Evolutionary conservation across 2,888 invertebrate species (phyloP).

Genomic region (Eupithecia subumbrata): DNA sequence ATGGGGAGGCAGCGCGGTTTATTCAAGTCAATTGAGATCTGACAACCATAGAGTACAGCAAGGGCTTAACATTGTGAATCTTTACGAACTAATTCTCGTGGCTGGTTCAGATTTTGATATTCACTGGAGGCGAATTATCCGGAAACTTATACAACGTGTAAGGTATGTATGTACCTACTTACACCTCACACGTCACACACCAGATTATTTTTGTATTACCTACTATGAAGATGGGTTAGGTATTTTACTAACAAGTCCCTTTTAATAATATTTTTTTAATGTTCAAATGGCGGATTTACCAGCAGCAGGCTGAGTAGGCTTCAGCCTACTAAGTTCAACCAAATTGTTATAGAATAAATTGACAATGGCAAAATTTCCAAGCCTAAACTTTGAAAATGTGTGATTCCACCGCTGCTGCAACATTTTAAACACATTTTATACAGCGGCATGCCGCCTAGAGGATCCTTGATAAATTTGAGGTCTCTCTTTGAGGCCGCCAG

Average conservation of each 20-base stretch:
- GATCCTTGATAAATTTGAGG: no score
- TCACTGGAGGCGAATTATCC: neutral
- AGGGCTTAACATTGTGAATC: neutral
- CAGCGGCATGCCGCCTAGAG: no score
- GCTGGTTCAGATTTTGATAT: neutral
- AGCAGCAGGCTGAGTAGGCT: no score
- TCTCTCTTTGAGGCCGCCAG: no score
- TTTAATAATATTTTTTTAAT: no score
- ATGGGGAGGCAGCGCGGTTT: neutral
- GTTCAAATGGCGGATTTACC: no score
- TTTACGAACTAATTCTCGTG: neutral
- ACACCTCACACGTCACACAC: neutral
- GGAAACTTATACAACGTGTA: neutral
- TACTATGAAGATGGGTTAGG: neutral
- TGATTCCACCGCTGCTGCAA: no score
- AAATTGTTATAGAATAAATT: no score
- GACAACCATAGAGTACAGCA: constrained; percentile 4
- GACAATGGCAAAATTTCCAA: no score
- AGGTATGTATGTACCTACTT: neutral
- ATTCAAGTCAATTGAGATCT: constrained; percentile 16
- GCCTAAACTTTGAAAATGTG: no score
- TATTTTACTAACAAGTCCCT: neutral
- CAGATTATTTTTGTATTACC: neutral
- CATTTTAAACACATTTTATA: no score
- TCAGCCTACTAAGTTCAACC: no score